Evolutionary conservation across 2,113 vertebrate species (phyloP), one percentile per base, ranked within the genome.

Genomic region (Pseudorhombus dupliciocellatus): DNA sequence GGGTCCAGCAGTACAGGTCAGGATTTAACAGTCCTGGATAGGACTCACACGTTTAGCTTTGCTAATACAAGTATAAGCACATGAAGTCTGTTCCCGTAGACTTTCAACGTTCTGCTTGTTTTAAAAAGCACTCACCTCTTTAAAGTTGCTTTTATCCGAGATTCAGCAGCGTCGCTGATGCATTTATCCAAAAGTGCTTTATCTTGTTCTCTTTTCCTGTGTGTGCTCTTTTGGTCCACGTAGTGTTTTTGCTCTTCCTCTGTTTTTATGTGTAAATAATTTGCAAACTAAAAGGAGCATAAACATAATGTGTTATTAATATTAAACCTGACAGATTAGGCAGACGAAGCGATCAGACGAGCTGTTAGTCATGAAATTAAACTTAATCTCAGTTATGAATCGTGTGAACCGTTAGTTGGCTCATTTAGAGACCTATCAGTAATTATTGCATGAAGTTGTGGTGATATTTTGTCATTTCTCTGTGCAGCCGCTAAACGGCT

Each of bases 1-100:
- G 63, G 62, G 79, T 83, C 68, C 51, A 62, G 73, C 75, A 70
- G 63, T 67, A 50, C 54, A 46, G 0, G 66, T 50, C 34, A 14
- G 37, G 66, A 81, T 85, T 63, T 83, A 83, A 72, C 22, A 22
- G 56, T 60, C 15, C 58, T 72, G 53, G 30, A 31, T 18, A 26
- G 80, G 63, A 66, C 54, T 81, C 70, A 79, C 59, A 42, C n/a
- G 59, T 55, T 57, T 67, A 55, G 30, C 60, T 26, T 11, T 60
- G 54, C 53, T 25, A 82, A 74, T 76, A 62, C 25, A 16, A 50
- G 30, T 24, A 30, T 11, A 65, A 53, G 44, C 26, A 44, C 34
- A 62, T 37, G 66, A 9, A 25, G n/a, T 18, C 21, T 42, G 34
- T 60, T n/a, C 22, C 21, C 14, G 25, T 60, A 3, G 21, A 40